These are phyloP conservation scores for Cheilosia impressa DNA, from an alignment of 2,888 invertebrate genomes.

Conservation along the genomic window DNA sequence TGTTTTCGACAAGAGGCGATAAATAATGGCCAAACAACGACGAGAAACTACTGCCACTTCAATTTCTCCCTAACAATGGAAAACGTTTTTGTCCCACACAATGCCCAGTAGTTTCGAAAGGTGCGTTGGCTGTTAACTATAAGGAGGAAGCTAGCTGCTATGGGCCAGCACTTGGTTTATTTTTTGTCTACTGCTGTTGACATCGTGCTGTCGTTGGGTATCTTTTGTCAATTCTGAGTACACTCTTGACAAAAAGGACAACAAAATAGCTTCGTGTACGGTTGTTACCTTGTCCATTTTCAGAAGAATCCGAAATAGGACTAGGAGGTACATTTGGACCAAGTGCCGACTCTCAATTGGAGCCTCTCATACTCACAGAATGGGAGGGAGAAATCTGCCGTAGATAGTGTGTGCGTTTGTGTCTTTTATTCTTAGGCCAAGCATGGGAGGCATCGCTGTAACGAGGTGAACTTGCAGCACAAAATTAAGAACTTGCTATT, in stretches of 20 bases:
- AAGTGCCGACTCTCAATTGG: constrained; percentile 11
- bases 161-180: not conserved
- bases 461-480: constrained; percentile 56
- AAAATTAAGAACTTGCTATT: constrained; percentile 70
- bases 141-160: not conserved
- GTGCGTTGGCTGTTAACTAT: constrained; percentile 41
- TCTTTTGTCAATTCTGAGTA: constrained; percentile 67
- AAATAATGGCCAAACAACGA: constrained; percentile 70
- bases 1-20: constrained; percentile 71
- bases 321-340: constrained; percentile 19
- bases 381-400: not conserved
- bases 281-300: constrained; percentile 71
- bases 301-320: constrained; percentile 22
- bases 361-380: constrained; percentile 18
- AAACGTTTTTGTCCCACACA: constrained; percentile 53
- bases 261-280: constrained; percentile 74
- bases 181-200: not conserved
- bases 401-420: constrained; percentile 2
- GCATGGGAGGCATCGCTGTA: constrained; percentile 12
- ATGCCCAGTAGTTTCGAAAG: constrained; percentile 52
- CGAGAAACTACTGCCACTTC: constrained; percentile 46
- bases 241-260: constrained; percentile 68
- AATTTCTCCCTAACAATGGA: constrained; percentile 46
- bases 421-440: not conserved
- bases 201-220: not conserved